Percentiles rank a stretch among this genome's conserved stretches.
Evolutionary conservation across 1,140 invertebrate genomes (phyloP).

Genomic region (Venturia canescens): DNA sequence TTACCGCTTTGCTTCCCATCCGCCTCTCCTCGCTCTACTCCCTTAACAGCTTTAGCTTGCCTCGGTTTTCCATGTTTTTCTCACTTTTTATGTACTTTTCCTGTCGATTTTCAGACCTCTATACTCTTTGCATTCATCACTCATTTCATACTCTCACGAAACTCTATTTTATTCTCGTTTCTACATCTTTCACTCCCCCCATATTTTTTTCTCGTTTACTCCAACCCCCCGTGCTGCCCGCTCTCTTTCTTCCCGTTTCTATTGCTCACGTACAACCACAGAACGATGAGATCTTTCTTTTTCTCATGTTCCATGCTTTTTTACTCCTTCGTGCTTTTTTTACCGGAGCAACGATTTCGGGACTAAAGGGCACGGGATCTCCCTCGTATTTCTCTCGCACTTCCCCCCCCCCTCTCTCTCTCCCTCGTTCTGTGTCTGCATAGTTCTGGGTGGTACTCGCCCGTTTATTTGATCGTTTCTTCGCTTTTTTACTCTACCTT

Average conservation of each 20-base stretch:
- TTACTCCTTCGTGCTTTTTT: not conserved
- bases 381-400: not conserved
- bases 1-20: too few species aligned
- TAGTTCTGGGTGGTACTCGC: slow-evolving; percentile 38
- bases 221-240: too few species aligned
- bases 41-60: not conserved
- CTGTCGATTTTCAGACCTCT: too few species aligned
- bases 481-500: slow-evolving; percentile 17
- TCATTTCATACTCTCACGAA: not conserved
- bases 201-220: not conserved
- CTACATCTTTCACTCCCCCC: not conserved
- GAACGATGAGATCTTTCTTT: slow-evolving; percentile 15
- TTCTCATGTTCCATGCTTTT: slow-evolving; percentile 18
- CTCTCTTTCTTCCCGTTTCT: not conserved
- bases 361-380: not conserved
- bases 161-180: slow-evolving; percentile 3
- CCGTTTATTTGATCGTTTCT: slow-evolving; percentile 39
- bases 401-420: too few species aligned
- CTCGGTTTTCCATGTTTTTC: not conserved
- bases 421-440: not conserved
- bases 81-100: not conserved
- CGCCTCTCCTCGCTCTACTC: too few species aligned
- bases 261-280: slow-evolving; percentile 16
- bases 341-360: slow-evolving; percentile 27
- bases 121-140: not conserved